phyloP scores from a whole-genome alignment of 1,140 invertebrate species.

The Aphaenogaster ashmeadi region DNA sequence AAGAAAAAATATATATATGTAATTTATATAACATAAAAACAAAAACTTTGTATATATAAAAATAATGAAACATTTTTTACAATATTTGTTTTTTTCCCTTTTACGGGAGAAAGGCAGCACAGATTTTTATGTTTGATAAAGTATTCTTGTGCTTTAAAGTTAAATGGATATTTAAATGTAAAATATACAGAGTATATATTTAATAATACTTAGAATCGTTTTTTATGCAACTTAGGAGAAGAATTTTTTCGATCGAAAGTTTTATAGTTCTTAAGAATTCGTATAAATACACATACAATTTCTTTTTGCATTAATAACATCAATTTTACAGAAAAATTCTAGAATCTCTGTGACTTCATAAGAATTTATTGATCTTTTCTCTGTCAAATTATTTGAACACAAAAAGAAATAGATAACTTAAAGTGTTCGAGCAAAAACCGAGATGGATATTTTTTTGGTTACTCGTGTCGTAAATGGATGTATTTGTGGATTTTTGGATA shows the following conservation, averaged over 20 bases:
- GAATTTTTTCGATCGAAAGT: neutral
- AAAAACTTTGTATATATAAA: neutral
- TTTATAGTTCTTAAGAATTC: neutral
- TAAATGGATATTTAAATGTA: neutral
- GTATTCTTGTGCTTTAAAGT: neutral
- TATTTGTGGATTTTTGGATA: slow-evolving; percentile 4
- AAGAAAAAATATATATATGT: neutral
- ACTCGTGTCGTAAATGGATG: neutral
- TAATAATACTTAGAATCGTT: neutral
- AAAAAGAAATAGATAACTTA: neutral
- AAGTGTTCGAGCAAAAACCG: neutral
- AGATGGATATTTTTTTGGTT: neutral
- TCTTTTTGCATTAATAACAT: neutral
- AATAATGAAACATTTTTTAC: neutral
- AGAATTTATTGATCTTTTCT: neutral
- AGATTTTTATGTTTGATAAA: neutral
- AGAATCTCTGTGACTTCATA: neutral
- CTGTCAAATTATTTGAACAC: neutral
- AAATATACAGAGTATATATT: neutral
- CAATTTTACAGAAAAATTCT: neutral
- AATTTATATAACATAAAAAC: neutral
- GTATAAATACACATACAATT: neutral
- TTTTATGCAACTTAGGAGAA: neutral
- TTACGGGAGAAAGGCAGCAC: neutral
- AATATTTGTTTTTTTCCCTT: neutral